Percentiles rank a stretch among this genome's conserved stretches.
These are phyloP conservation scores for Probosciger aterrimus DNA, from an alignment of 2,113 vertebrate genomes.

Conservation along the genomic window DNA sequence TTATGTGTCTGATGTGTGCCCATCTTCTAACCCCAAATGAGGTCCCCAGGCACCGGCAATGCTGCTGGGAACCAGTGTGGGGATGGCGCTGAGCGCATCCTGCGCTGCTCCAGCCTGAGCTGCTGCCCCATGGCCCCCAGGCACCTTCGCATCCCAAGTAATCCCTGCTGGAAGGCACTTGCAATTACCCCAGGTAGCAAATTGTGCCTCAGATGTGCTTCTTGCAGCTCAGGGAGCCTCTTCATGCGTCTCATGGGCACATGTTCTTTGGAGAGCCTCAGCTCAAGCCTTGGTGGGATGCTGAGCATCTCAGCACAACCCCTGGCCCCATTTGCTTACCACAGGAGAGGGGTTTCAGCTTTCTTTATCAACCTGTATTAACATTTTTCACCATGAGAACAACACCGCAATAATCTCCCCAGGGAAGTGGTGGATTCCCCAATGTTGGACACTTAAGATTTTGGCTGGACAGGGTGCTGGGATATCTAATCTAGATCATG, in stretches of 20 bases:
- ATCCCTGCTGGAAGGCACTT: rapidly evolving
- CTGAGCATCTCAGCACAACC: not conserved
- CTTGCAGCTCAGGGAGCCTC: not conserved
- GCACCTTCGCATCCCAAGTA: not conserved
- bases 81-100: not conserved
- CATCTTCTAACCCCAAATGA: not conserved
- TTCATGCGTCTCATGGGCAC: rapidly evolving
- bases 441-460: not conserved
- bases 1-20: not conserved
- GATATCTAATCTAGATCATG: not conserved
- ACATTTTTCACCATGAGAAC: not conserved
- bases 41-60: not conserved
- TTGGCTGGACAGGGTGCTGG: not conserved
- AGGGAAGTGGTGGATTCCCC: not conserved
- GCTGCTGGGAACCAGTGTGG: not conserved
- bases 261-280: rapidly evolving
- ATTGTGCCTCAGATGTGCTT: rapidly evolving
- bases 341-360: rapidly evolving
- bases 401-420: not conserved
- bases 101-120: rapidly evolving
- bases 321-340: too few relatives aligned
- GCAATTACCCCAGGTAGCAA: rapidly evolving
- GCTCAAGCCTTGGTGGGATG: rapidly evolving
- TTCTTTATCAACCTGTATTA: not conserved
- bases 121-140: rapidly evolving